These are phyloP conservation scores for Eublepharis macularius DNA, from an alignment of 2,113 vertebrate species.

Conservation along the genomic window DNA sequence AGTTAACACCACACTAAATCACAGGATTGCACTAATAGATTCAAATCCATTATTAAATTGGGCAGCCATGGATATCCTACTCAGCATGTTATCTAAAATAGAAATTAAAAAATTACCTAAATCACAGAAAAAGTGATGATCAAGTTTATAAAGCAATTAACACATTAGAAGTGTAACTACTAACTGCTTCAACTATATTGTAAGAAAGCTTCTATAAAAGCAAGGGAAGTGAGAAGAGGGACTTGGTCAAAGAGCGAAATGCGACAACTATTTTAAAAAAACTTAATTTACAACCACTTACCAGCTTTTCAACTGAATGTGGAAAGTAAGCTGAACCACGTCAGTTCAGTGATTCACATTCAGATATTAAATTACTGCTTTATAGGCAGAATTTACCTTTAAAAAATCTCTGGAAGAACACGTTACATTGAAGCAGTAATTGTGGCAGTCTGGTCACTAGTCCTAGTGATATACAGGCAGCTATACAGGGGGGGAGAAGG, in stretches of 20 bases:
- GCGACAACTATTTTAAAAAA: neutral
- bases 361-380: neutral
- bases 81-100: neutral
- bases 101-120: neutral
- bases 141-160: neutral
- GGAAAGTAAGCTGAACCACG: neutral
- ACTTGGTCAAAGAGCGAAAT: neutral
- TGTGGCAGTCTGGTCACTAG: neutral
- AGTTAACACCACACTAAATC: no score
- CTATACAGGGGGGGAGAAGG: no score
- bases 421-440: neutral
- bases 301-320: neutral
- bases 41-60: neutral
- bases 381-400: neutral
- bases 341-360: neutral
- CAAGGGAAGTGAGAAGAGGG: neutral
- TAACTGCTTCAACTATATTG: neutral
- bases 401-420: neutral
- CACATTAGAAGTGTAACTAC: neutral
- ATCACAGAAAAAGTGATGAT: neutral
- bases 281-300: neutral
- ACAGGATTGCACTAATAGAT: neutral
- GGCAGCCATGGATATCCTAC: neutral
- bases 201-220: neutral
- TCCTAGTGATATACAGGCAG: neutral